Conservation (phyloP, 2,888 invertebrate genomes). For the Lagria hirta region DNA sequence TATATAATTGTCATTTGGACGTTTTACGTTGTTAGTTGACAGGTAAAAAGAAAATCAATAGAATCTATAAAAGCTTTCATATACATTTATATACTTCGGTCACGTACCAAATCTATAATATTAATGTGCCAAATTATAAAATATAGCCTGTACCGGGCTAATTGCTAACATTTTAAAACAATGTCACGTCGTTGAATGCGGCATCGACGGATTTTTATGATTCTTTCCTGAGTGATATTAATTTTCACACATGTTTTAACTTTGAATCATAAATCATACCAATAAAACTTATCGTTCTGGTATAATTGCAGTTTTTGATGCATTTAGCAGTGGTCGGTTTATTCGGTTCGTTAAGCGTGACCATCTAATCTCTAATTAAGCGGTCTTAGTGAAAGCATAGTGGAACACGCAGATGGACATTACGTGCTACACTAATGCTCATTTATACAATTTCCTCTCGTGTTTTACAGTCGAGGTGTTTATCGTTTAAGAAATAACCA, state of each 20-base stretch:
- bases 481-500: too few relatives aligned
- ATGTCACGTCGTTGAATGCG: conserved; percentile 17
- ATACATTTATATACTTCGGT: conserved; percentile 15
- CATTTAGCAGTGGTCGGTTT: conserved; percentile 38
- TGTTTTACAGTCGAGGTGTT: conserved; percentile 6
- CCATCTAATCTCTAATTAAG: conserved; percentile 44
- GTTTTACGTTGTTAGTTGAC: conserved; percentile 6
- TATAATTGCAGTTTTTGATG: conserved; percentile 29
- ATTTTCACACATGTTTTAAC: conserved; percentile 27
- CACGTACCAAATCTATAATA: conserved; percentile 17
- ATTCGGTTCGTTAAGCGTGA: conserved; percentile 44
- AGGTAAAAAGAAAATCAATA: conserved; percentile 11
- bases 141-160: conserved; percentile 13
- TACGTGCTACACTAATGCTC: conserved; percentile 24
- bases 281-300: conserved; percentile 26
- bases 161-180: conserved; percentile 18
- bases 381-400: conserved; percentile 30
- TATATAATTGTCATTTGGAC: conserved; percentile 7
- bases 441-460: conserved; percentile 22
- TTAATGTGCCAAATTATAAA: conserved; percentile 15
- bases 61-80: conserved; percentile 5
- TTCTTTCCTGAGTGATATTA: conserved; percentile 12
- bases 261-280: conserved; percentile 29
- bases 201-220: conserved; percentile 10
- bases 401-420: conserved; percentile 26